phyloP scores from a whole-genome alignment of 2,113 vertebrate genomes.

The Diglossa brunneiventris region DNA sequence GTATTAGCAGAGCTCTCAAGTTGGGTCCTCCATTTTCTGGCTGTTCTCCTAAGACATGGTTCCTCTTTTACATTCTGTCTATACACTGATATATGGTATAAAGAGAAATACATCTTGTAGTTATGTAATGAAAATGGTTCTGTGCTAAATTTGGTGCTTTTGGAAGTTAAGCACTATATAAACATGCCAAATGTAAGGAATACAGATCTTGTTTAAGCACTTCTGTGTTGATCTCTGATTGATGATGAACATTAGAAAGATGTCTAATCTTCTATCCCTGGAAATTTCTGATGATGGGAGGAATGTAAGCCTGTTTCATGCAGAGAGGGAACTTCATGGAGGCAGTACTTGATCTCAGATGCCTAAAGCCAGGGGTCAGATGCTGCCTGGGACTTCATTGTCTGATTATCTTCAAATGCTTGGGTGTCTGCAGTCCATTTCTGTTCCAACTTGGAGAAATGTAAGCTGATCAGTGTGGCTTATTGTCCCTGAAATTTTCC shows the following conservation, averaged over 20 bases:
- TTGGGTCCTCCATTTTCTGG: background rate
- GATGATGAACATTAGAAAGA: background rate
- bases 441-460: background rate
- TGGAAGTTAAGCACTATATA: background rate
- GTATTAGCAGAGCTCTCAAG: background rate
- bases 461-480: background rate
- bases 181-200: background rate
- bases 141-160: background rate
- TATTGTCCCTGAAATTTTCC: background rate
- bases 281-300: background rate
- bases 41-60: background rate
- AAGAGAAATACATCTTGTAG: background rate
- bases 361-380: background rate
- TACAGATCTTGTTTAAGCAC: background rate
- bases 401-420: background rate
- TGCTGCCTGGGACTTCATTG: background rate
- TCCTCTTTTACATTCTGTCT: background rate
- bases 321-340: background rate
- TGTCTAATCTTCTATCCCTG: background rate
- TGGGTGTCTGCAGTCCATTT: background rate
- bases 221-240: background rate
- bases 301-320: background rate
- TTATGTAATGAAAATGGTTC: background rate
- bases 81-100: background rate
- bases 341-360: background rate